A percentile compares a stretch with the other conserved stretches of the same genome.
phyloP scores from a whole-genome alignment of 2,888 invertebrate species.

The Pollenia angustigena region DNA sequence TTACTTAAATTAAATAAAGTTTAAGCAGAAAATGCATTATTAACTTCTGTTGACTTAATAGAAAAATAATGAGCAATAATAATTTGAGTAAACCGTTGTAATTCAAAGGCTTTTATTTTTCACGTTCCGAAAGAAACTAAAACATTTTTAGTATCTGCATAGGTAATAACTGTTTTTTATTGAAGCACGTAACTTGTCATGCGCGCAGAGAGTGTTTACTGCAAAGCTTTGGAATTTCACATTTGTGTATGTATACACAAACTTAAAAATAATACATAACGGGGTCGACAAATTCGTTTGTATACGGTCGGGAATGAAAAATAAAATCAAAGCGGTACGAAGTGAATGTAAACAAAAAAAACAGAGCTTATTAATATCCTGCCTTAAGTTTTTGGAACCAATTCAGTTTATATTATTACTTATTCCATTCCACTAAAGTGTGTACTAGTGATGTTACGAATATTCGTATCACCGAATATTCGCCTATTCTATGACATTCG shows the following conservation, averaged over 20 bases:
- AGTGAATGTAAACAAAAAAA: not conserved
- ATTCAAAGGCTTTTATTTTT: constrained; percentile 35
- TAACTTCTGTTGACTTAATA: not conserved
- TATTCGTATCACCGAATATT: too few relatives aligned
- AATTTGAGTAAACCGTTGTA: not conserved
- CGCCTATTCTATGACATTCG: too few relatives aligned
- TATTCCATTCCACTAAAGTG: too few relatives aligned
- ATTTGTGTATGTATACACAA: constrained; percentile 42
- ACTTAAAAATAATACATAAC: constrained; percentile 9
- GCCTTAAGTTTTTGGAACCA: too few relatives aligned
- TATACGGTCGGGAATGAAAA: not conserved
- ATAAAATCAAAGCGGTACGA: not conserved
- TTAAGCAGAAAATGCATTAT: constrained; percentile 3
- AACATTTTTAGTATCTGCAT: constrained; percentile 37
- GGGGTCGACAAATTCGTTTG: not conserved
- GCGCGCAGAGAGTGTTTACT: constrained; percentile 28
- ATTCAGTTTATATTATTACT: too few relatives aligned
- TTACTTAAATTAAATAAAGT: not conserved
- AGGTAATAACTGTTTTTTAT: constrained; percentile 38
- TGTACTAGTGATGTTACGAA: too few relatives aligned
- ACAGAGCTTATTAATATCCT: too few relatives aligned
- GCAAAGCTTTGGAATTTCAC: constrained; percentile 1
- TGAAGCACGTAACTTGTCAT: constrained; percentile 14
- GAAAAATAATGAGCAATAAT: not conserved
- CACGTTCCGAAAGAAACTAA: constrained; percentile 56